Evolutionary conservation across 2,113 vertebrate genomes (phyloP).

Genomic region (Bubalus kerabau): DNA sequence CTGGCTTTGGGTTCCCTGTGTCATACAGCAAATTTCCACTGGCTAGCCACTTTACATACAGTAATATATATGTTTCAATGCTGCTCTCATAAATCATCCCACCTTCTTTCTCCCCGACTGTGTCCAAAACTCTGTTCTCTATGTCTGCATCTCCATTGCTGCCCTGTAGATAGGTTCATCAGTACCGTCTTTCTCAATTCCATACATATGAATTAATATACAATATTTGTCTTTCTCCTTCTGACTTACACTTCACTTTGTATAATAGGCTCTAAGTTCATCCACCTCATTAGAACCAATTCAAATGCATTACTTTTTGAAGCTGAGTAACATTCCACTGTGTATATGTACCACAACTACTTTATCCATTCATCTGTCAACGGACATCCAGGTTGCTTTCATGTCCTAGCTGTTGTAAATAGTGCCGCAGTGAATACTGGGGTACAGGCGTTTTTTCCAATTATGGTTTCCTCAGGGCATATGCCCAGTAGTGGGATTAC

Average conservation of each 20-base stretch:
- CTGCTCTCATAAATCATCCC: neutral
- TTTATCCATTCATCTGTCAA: neutral
- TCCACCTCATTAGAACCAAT: neutral
- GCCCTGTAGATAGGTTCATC: neutral
- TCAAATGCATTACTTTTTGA: neutral
- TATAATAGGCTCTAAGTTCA: neutral
- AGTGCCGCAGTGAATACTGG: neutral
- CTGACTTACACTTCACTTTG: neutral
- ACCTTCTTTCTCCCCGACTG: neutral
- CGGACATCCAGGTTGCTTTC: neutral
- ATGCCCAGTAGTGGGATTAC: neutral
- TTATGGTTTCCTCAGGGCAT: neutral
- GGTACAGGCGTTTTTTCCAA: neutral
- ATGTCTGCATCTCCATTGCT: neutral
- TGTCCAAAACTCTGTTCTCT: neutral
- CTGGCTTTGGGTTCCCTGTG: neutral
- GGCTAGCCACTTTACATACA: neutral
- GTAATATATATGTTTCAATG: neutral
- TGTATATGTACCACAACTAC: neutral
- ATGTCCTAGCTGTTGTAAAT: neutral
- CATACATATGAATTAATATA: neutral
- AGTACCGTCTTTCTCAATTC: neutral
- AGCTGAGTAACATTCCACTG: neutral
- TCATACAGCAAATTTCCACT: neutral
- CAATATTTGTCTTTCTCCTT: neutral